Conservation (phyloP, 2,113 vertebrate species). For the Phalacrocorax carbo region DNA sequence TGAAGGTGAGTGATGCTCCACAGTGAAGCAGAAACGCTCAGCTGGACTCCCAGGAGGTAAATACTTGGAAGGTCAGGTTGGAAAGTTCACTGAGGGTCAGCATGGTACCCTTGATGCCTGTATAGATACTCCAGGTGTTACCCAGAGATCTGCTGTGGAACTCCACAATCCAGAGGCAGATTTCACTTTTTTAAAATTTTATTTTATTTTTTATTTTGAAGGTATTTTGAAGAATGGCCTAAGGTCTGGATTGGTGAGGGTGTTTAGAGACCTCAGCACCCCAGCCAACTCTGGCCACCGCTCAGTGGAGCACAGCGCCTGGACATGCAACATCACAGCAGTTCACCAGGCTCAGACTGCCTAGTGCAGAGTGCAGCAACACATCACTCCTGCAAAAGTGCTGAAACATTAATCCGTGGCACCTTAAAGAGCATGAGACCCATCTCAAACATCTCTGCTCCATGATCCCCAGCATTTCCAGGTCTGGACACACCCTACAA, state of each 20-base stretch:
- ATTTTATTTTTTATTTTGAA: background rate
- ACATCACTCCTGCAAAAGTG: fast-evolving
- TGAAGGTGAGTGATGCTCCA: background rate
- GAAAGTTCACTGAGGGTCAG: background rate
- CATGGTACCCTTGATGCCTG: too few species aligned
- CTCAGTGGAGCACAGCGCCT: background rate
- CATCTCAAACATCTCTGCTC: background rate
- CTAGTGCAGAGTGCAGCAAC: background rate
- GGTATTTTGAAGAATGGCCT: background rate
- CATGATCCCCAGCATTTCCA: background rate
- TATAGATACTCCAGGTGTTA: background rate
- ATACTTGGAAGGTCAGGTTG: background rate
- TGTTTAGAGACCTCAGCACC: background rate
- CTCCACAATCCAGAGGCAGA: background rate
- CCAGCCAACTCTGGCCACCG: background rate
- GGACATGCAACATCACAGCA: background rate
- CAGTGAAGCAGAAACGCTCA: background rate
- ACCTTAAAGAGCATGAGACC: fast-evolving
- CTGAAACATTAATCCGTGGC: background rate
- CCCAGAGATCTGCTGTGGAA: background rate
- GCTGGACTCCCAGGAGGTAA: background rate
- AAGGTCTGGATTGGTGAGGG: background rate
- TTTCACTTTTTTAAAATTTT: background rate
- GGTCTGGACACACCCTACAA: background rate
- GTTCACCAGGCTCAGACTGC: fast-evolving